Percentiles rank a stretch among this genome's conserved stretches.
phyloP scores from a whole-genome alignment of 2,113 vertebrate genomes.

The Sander lucioperca region DNA sequence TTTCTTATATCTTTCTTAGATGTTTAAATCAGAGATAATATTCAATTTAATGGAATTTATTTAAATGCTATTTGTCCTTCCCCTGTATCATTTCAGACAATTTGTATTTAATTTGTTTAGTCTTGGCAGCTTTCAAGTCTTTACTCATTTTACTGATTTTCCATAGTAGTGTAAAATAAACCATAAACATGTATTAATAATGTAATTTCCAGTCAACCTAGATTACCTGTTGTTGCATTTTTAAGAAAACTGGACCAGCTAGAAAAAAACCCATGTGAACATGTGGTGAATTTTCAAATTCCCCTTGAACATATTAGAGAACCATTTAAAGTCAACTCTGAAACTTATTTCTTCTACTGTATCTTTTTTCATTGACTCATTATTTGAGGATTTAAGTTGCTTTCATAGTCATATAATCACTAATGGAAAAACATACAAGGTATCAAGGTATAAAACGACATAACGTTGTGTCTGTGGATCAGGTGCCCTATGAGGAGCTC shows the following conservation, averaged over 20 bases:
- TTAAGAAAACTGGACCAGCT: not conserved
- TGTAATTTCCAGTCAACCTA: no score
- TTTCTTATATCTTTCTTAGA: not conserved
- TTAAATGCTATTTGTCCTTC: not conserved
- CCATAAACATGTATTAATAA: not conserved
- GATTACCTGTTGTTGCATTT: not conserved
- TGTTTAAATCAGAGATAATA: not conserved
- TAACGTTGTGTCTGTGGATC: conserved; percentile 16
- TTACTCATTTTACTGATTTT: not conserved
- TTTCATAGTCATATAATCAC: not conserved
- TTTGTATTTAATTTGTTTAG: not conserved
- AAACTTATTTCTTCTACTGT: not conserved
- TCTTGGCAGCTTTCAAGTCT: not conserved
- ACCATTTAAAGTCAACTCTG: not conserved
- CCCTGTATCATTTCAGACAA: not conserved
- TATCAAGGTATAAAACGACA: not conserved
- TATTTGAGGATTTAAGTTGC: not conserved
- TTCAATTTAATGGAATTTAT: not conserved
- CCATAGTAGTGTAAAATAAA: not conserved
- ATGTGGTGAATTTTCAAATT: not conserved
- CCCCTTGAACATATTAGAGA: not conserved
- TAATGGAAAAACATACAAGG: not conserved
- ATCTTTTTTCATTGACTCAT: not conserved
- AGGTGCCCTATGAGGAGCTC: conserved; percentile 97
- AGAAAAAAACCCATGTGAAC: not conserved